Percentiles rank a stretch among this genome's conserved stretches.
Conservation (phyloP, 2,113 vertebrate genomes). For the Chlorocebus sabaeus region DNA sequence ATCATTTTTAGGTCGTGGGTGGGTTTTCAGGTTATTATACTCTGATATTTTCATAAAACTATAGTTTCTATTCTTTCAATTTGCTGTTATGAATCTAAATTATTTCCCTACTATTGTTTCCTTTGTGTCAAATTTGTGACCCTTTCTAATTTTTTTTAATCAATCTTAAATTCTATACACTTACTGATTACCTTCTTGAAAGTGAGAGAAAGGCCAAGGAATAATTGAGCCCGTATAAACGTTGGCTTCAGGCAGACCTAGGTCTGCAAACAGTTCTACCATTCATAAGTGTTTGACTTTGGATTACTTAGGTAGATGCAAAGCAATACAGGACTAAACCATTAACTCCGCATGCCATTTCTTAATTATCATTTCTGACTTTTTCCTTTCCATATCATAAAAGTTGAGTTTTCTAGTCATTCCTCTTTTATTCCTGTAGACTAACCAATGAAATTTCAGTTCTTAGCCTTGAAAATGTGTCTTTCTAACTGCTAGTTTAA, state of each 20-base stretch:
- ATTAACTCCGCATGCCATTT: not conserved
- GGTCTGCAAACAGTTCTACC: not conserved
- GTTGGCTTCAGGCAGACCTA: not conserved
- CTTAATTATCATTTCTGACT: not conserved
- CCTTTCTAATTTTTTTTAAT: not conserved
- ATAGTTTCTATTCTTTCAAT: not conserved
- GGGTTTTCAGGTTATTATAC: not conserved
- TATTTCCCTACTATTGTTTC: not conserved
- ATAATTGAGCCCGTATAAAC: not conserved
- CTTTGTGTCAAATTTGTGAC: not conserved
- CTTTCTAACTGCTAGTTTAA: not conserved
- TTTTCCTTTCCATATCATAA: not conserved
- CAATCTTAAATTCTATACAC: not conserved
- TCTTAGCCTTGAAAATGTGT: not conserved
- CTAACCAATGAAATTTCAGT: not conserved
- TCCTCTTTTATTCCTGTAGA: not conserved
- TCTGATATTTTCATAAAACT: not conserved
- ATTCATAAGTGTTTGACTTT: not conserved
- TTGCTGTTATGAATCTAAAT: not conserved
- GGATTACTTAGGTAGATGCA: not conserved
- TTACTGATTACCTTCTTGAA: not conserved
- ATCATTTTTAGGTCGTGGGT: not conserved
- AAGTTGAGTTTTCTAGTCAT: not conserved
- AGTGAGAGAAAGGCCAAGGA: not conserved
- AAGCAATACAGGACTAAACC: not conserved